Evolutionary conservation across 2,888 invertebrate species (phyloP), one percentile per base, ranked within the genome.

Genomic region (Antheraea yamamai): DNA sequence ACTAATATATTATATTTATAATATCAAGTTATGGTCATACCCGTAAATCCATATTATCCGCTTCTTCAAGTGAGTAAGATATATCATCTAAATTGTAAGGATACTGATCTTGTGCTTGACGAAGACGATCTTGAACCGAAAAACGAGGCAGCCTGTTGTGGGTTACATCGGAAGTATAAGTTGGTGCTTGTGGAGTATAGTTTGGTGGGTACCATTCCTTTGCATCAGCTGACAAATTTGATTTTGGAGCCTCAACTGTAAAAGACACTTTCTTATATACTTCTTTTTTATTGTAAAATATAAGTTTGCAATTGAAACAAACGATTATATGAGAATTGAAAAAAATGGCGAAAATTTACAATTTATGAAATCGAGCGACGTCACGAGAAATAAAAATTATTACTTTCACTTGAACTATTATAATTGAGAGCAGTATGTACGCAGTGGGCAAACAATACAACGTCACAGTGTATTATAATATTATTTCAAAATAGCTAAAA

Each of bases 151-250:
- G 87, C 81, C 93, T 85, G 75, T 91, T 93, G 2, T 88, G 87
- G 23, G 85, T 86, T 75, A 91, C 88, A 73, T 94, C 93, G 61
- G 87, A 82, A 61, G 83, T 83, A 81, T 89, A 93, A 39, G 86
- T 81, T 66, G 88, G 88, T 75, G 82, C 82, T 79, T 92, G 92
- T 18, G 89, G 91, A 71, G 88, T 91, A 85, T 95, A 95, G 82
- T 95, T 95, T 30, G 95, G 92, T 74, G 96, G 96, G 82, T 94
- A 95, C 95, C 96, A 96, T 89, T 96, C 96, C 81, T 95, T 95
- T 47, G 96, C 96, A 75, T 96, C 95, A 23, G 94, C 96, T 72
- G 95, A 96, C 78, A 96, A 82, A 35, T 88, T 95, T 26, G 95
- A 95, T 81, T 92, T 94, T 30, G 92, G 86, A 79, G 89, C 85